phyloP scores from a whole-genome alignment of 1,140 invertebrate species.

The Saccostrea echinata region DNA sequence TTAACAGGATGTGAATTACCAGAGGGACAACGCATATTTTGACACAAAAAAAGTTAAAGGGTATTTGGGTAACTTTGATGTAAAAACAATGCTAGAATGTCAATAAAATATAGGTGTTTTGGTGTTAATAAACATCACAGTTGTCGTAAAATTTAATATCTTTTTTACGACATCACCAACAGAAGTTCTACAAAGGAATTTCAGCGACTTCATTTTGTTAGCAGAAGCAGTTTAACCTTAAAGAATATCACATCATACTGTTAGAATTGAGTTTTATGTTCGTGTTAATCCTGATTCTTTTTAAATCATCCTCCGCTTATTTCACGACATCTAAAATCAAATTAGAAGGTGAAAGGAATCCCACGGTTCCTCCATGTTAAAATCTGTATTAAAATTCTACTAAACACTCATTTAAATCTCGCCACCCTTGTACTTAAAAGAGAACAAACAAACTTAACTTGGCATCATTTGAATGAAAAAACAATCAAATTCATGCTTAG shows the following conservation, averaged over 20 bases:
- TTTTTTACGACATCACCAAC: constrained; percentile 21
- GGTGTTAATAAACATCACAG: constrained; percentile 10
- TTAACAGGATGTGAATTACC: constrained; percentile 20
- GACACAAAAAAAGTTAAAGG: neutral
- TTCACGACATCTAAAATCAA: constrained; percentile 16
- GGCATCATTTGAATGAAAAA: constrained; percentile 35
- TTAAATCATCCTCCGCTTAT: constrained; percentile 9
- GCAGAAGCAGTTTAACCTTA: constrained; percentile 27
- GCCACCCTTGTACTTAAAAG: constrained; percentile 31
- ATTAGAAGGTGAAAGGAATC: constrained; percentile 19
- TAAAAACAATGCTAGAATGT: constrained; percentile 19
- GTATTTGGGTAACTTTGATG: constrained; percentile 2
- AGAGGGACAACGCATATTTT: neutral
- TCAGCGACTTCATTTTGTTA: neutral
- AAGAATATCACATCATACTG: constrained; percentile 20
- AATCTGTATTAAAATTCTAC: constrained; percentile 31
- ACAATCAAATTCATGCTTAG: constrained; percentile 37
- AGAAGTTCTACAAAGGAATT: constrained; percentile 19
- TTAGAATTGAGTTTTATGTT: constrained; percentile 33
- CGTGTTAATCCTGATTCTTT: constrained; percentile 26
- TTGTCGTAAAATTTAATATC: constrained; percentile 20
- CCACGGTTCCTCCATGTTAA: constrained; percentile 13
- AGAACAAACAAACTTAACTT: constrained; percentile 32
- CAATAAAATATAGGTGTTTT: constrained; percentile 22
- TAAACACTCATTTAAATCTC: constrained; percentile 35